Percentiles rank a stretch among this genome's conserved stretches.
These are phyloP conservation scores for Trissolcus japonicus DNA, from an alignment of 2,888 invertebrate species.

Conservation along the genomic window DNA sequence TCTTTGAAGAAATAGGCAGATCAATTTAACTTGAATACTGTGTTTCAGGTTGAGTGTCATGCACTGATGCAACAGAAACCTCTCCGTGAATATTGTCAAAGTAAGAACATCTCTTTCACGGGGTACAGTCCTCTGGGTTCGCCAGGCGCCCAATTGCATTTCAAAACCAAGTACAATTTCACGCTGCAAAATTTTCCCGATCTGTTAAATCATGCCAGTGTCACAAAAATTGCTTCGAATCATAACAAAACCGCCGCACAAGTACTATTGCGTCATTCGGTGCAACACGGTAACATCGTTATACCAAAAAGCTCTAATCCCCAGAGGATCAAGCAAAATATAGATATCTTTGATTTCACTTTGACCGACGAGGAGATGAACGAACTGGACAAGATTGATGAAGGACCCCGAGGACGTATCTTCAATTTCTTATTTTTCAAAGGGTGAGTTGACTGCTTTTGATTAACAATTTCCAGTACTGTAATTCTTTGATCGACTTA, in stretches of 20 bases:
- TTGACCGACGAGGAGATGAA: slow-evolving; percentile 79
- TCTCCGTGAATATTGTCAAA: slow-evolving; percentile 80
- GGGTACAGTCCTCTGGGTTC: slow-evolving; percentile 84
- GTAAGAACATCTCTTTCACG: slow-evolving; percentile 81
- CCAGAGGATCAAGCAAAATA: slow-evolving; percentile 83
- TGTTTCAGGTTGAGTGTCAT: slow-evolving; percentile 82
- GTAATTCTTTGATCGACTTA: not conserved
- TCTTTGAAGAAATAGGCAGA: no score
- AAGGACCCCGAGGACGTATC: slow-evolving; percentile 81
- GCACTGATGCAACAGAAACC: slow-evolving; percentile 85
- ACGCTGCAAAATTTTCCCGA: slow-evolving; percentile 76
- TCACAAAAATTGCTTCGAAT: slow-evolving; percentile 79
- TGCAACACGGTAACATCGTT: slow-evolving; percentile 82
- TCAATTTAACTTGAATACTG: not conserved
- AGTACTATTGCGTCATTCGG: slow-evolving; percentile 83
- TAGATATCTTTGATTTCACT: slow-evolving; percentile 82
- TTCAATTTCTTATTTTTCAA: slow-evolving; percentile 80
- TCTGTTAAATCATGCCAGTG: slow-evolving; percentile 80
- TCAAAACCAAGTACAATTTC: slow-evolving; percentile 72
- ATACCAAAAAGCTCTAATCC: slow-evolving; percentile 88
- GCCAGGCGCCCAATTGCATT: slow-evolving; percentile 80
- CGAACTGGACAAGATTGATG: slow-evolving; percentile 79
- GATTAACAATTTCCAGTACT: not conserved
- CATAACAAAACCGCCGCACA: slow-evolving; percentile 83
- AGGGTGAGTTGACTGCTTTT: slow-evolving; percentile 66